Conservation (phyloP, 2,797 vertebrate species). For the Myripristis jacobus region DNA sequence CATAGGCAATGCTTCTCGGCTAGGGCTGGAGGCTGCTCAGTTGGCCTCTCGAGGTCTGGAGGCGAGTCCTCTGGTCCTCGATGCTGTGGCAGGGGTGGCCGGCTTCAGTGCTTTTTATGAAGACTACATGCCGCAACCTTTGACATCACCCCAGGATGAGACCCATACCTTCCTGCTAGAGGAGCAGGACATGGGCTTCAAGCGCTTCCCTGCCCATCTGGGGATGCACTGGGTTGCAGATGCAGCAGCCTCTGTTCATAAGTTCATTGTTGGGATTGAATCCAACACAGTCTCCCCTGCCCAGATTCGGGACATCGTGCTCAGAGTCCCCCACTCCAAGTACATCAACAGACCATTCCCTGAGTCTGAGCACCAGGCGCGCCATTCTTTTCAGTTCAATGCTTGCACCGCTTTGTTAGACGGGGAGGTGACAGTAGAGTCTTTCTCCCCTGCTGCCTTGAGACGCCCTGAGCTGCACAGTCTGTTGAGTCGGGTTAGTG, state of each 20-base stretch:
- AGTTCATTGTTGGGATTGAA: slow-evolving; percentile 75
- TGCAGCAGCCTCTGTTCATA: slow-evolving; percentile 84
- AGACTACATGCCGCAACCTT: slow-evolving; percentile 81
- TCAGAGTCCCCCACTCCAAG: slow-evolving; percentile 88
- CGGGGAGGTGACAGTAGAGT: slow-evolving; percentile 84
- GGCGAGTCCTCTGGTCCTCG: slow-evolving; percentile 86
- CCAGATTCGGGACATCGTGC: slow-evolving; percentile 83
- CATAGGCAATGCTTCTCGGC: slow-evolving; percentile 87
- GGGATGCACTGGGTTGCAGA: slow-evolving; percentile 93
- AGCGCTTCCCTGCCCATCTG: slow-evolving; percentile 90
- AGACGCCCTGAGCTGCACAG: slow-evolving; percentile 80
- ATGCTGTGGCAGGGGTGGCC: slow-evolving; percentile 84
- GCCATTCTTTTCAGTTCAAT: slow-evolving; percentile 93
- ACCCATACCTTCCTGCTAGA: slow-evolving; percentile 86
- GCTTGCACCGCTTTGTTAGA: slow-evolving; percentile 89
- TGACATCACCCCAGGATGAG: slow-evolving; percentile 63
- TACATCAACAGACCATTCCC: slow-evolving; percentile 92
- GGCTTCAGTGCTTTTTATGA: slow-evolving; percentile 90
- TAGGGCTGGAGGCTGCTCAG: slow-evolving; percentile 89
- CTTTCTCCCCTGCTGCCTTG: slow-evolving; percentile 81
- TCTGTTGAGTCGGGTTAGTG: slow-evolving; percentile 84
- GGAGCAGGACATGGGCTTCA: slow-evolving; percentile 90
- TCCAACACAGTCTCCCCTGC: slow-evolving; percentile 75
- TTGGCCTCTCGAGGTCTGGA: slow-evolving; percentile 88
- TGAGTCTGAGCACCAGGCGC: slow-evolving; percentile 88